Evolutionary conservation across 2,888 invertebrate genomes (phyloP), one percentile per base, ranked within the genome.

Genomic region (Coremacera marginata): DNA sequence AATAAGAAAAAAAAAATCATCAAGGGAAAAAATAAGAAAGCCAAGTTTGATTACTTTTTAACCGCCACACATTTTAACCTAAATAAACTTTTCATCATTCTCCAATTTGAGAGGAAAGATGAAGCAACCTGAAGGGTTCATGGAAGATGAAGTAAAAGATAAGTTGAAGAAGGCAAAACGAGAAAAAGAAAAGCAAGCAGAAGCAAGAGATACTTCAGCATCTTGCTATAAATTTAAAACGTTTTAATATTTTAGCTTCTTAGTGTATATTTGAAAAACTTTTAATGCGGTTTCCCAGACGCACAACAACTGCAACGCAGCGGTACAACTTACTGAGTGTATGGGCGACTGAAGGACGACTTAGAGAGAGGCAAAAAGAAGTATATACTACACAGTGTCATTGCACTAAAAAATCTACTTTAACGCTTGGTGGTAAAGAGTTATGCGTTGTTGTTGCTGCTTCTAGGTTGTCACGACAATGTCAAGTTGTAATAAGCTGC

Each of bases 401-500:
- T 60, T 27, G 51, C 27, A 5, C 25, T 27, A n/a, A 71, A 71
- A 57, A 31, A 16, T 31, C 71, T 19, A 71, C 57, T 71, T 71
- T 55, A 34, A 60, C 37, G 71, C 57, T 57, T 71, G 71, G 57
- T 57, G 57, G 52, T n/a, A 52, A 55, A 63, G 63, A 63, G 27
- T 63, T 63, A 63, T 63, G 34, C 22, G 31, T 63, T 63, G 63
- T 70, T 22, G 31, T 5, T 37, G 65, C 37, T 37, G 65, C 37
- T 11, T 16, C 49, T 22, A 7, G 19, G 19, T 37, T 67, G 49
- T 49, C 67, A 49, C n/a, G 67, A 44, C 22, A 49, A 67, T 55
- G 60, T 71, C 37, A 71, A 52, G 16, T 34, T 31, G 31, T 63
- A 9, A 31, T 63, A 63, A 63, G n/a, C 63, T 34, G 19, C 55